These are phyloP conservation scores for Plebejus argus DNA, from an alignment of 2,888 invertebrate genomes.

Conservation along the genomic window DNA sequence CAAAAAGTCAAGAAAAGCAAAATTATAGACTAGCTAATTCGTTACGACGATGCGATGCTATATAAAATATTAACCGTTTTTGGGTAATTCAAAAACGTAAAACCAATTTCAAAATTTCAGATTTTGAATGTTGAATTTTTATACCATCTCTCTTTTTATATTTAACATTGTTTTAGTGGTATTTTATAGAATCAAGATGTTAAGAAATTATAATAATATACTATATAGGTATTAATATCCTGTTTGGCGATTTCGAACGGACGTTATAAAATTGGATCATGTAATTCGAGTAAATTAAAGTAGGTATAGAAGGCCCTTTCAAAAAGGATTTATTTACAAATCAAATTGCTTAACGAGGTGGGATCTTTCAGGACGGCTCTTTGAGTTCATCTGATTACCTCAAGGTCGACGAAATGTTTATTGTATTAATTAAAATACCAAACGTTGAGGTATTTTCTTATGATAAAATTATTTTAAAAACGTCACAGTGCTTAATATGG, in stretches of 20 bases:
- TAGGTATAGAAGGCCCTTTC: constrained; percentile 45
- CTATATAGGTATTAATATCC: constrained; percentile 18
- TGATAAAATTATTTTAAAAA: background rate
- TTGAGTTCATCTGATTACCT: constrained; percentile 27
- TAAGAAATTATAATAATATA: constrained; percentile 10
- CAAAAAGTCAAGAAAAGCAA: too few relatives aligned
- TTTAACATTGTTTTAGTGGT: background rate
- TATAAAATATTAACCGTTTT: too few relatives aligned
- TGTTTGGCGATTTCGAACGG: background rate
- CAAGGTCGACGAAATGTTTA: background rate
- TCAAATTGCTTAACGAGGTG: constrained; percentile 50
- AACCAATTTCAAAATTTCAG: too few relatives aligned
- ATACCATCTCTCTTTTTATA: too few relatives aligned
- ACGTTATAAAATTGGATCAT: constrained; percentile 54
- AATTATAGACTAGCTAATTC: too few relatives aligned
- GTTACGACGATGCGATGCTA: too few relatives aligned
- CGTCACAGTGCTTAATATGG: background rate
- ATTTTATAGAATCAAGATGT: background rate
- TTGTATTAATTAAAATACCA: constrained; percentile 12
- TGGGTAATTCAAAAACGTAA: too few relatives aligned
- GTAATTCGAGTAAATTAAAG: constrained; percentile 55
- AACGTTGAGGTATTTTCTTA: background rate
- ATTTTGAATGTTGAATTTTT: too few relatives aligned
- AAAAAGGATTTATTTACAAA: constrained; percentile 53
- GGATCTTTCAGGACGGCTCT: constrained; percentile 34